Evolutionary conservation across 2,113 vertebrate species (phyloP), one percentile per base, ranked within the genome.

Genomic region (Varanus komodoensis): DNA sequence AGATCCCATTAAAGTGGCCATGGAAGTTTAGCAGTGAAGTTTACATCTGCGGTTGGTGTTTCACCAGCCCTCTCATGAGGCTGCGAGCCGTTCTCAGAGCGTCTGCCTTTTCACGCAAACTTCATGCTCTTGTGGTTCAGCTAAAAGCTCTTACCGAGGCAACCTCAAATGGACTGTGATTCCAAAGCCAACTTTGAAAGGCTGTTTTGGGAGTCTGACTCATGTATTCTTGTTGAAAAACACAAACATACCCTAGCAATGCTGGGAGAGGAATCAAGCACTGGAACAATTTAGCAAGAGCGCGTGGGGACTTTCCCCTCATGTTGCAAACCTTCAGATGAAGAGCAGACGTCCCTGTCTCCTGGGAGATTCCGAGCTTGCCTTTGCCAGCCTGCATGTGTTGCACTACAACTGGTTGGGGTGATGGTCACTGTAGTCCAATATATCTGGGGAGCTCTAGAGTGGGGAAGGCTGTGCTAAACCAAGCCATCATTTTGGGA

Each of bases 201-300:
- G 29, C 44, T 29, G 61, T 68, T 89, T 78, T 84, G 19, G 32
- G 54, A 89, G 61, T 89, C 73, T 89, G 82, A 89, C 88, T 89
- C 88, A 85, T 68, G 61, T 78, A 17, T 78, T 85, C 52, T 14
- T 71, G 23, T 78, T 57, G 69, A 68, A 34, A n/a, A 25, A 67
- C 54, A 23, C n/a, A 34, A 23, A 57, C 68, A 71, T 25, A 9
- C 8, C 27, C 19, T 50, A 84, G 82, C 73, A 85, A 75, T 50
- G 54, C 74, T 50, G 38, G 74, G 61, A 84, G 38, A 78, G 38
- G 82, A 84, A 89, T 84, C 67, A 52, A n/a, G 38, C 2, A 17
- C 52, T 78, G 82, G 82, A 84, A 84, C 71, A 89, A 68, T 79
- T 84, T 84, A 84, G 44, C 11, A 78, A 85, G 6, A 52, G 61